Conservation (phyloP, 1,140 invertebrate genomes). For the Homarus americanus region DNA sequence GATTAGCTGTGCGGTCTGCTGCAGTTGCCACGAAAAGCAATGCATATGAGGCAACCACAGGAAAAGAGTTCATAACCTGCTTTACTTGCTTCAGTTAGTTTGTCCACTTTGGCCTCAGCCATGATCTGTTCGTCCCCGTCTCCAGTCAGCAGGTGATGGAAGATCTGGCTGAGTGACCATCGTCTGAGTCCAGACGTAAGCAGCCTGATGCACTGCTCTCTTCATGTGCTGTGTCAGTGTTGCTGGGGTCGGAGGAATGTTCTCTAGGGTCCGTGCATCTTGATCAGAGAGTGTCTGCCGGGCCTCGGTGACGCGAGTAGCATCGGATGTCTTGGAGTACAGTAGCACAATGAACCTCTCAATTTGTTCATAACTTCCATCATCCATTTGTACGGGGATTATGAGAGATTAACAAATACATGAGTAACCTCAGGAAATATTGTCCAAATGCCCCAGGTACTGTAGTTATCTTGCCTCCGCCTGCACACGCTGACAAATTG, state of each 20-base stretch:
- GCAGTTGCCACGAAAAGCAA: no score
- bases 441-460: neutral
- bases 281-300: slow-evolving; percentile 17
- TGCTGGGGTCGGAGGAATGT: slow-evolving; percentile 48
- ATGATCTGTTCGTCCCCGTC: neutral
- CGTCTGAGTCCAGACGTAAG: slow-evolving; percentile 53
- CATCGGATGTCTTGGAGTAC: neutral
- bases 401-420: neutral
- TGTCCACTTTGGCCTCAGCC: slow-evolving; percentile 10
- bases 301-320: neutral
- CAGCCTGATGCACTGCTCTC: slow-evolving; percentile 53
- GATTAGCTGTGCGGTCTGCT: no score
- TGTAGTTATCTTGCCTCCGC: slow-evolving; percentile 8
- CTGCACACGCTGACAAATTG: neutral
- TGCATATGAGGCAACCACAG: no score
- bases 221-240: slow-evolving; percentile 59
- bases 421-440: neutral
- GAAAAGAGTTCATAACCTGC: slow-evolving; percentile 50
- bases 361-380: neutral
- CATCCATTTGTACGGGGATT: neutral
- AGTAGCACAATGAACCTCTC: slow-evolving; percentile 19
- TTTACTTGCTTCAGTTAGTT: slow-evolving; percentile 40
- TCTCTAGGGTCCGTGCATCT: neutral
- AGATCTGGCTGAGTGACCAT: slow-evolving; percentile 46
- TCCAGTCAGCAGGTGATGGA: slow-evolving; percentile 53